Evolutionary conservation across 2,888 invertebrate species (phyloP), one percentile per base, ranked within the genome.

Genomic region (Lepidochitona cinerea): DNA sequence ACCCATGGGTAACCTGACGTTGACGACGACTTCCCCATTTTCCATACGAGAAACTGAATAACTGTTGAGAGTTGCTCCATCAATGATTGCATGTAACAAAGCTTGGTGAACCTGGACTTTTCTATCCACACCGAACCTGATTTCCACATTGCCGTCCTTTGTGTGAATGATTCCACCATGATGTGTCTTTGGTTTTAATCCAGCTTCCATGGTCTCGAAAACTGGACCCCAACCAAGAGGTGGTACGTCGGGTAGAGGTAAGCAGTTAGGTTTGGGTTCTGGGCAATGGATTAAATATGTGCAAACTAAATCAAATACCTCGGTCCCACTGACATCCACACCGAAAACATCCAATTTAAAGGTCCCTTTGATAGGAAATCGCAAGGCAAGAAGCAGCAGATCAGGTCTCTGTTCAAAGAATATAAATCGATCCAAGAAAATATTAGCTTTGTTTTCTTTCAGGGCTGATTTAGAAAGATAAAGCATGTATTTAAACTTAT

Each of bases 311-410:
- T 89, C 88, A 75, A 88, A 86, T 29, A 85, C 81, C 70, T 86
- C 87, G 26, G 85, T 85, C 69, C 83, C 81, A 3, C 76, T 74
- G 1, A 81, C 72, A 75, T 88, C 86, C 66, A 84, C 76, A 7
- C 88, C 89, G 78, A 87, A 89, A 29, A 89, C 79, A 76, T 89
- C 89, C 84, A 89, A 78, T 76, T 88, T 89, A 75, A 85, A 89
- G 53, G 76, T 83, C 0, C 89, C 89, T 37, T 75, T 80, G 6
- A 85, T 76, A 0, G 88, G 88, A 70, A 88, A 87, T 29, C 85
- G 76, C 32, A 85, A 70, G 1, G 81, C 78, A 71, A 87, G 87
- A 41, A 81, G 74, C 12, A 89, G 71, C 14, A 78, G 74, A 73
- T 86, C 81, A 18, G 79, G 78, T 36, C 81, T 81, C 69, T 87